These are phyloP conservation scores for rabbit (Oryctolagus cuniculus) DNA, from an alignment of 2,113 vertebrate species.

Conservation along the genomic window mOryCun1.1 NC_091448.1:53082501-53083000, in stretches of 20 bases:
- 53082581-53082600: too few species aligned
- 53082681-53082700: background rate
- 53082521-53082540: too few species aligned
- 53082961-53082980: background rate
- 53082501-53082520: too few species aligned
- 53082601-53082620: too few species aligned
- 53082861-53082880: background rate
- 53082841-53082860: background rate
- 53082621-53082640: too few species aligned
- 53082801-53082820: background rate
- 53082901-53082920: background rate
- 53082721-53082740: background rate
- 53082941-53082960: slow-evolving; percentile 63
- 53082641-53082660: background rate
- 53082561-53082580: too few species aligned
- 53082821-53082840: background rate
- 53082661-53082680: background rate
- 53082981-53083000: background rate
- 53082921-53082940: background rate
- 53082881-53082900: background rate
- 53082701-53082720: background rate
- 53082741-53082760: background rate
- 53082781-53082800: background rate
- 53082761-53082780: background rate
- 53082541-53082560: too few species aligned